A percentile compares a stretch with the other conserved stretches of the same genome.
These are phyloP conservation scores for Agriopis aurantiaria DNA, from an alignment of 2,888 invertebrate genomes.

Conservation along the genomic window DNA sequence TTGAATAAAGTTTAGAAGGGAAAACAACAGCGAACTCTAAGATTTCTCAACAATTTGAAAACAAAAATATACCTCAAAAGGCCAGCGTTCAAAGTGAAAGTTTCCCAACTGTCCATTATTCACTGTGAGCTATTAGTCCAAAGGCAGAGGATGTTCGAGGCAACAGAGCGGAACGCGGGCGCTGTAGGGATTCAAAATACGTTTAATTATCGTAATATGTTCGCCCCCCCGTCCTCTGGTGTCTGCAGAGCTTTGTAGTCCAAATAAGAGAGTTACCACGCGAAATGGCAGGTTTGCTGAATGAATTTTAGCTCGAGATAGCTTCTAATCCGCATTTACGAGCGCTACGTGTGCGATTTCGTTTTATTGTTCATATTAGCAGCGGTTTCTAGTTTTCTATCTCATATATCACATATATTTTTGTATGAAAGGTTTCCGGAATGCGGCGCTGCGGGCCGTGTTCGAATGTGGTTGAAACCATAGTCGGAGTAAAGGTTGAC, in stretches of 20 bases:
- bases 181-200: slow-evolving; percentile 34
- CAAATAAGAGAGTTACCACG: slow-evolving; percentile 26
- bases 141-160: slow-evolving; percentile 27
- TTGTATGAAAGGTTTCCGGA: too few species aligned
- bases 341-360: not conserved
- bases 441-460: too few species aligned
- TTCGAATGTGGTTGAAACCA: too few species aligned
- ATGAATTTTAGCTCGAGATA: slow-evolving; percentile 16
- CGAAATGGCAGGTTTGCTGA: slow-evolving; percentile 14
- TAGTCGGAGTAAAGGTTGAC: too few species aligned
- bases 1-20: too few species aligned
- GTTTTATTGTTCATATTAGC: not conserved
- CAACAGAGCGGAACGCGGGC: slow-evolving; percentile 32
- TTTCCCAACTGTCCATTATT: slow-evolving; percentile 1
- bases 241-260: slow-evolving; percentile 27
- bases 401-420: too few species aligned
- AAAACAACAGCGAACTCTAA: too few species aligned
- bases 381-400: too few species aligned
- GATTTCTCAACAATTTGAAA: too few species aligned
- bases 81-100: not conserved
- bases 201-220: slow-evolving; percentile 41
- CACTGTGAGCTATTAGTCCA: slow-evolving; percentile 12
- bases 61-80: too few species aligned
- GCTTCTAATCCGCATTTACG: slow-evolving; percentile 1
- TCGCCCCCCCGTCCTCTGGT: slow-evolving; percentile 10